These are phyloP conservation scores for Vombatus ursinus DNA, from an alignment of 2,113 vertebrate species.

Conservation along the genomic window DNA sequence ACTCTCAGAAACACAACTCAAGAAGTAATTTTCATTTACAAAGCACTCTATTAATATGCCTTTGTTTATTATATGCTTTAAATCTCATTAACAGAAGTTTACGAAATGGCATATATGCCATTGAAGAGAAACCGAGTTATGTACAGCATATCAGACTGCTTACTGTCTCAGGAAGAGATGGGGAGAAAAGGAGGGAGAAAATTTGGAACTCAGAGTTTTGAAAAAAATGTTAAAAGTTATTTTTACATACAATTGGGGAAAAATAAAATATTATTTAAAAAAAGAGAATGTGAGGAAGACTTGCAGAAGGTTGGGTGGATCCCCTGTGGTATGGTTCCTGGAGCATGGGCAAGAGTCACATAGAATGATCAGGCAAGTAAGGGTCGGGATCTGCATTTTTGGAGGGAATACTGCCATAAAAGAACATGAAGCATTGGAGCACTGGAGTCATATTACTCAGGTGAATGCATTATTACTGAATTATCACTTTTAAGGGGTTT, in stretches of 20 bases:
- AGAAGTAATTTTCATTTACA: neutral
- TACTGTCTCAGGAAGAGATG: no score
- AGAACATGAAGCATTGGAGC: neutral
- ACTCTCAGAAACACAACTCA: neutral
- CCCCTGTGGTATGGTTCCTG: neutral
- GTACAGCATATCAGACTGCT: no score
- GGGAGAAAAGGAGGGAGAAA: no score
- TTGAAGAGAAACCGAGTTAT: neutral
- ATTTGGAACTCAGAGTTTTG: no score
- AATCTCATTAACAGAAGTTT: neutral
- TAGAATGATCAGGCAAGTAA: neutral
- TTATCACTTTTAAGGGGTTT: neutral
- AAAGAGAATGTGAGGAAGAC: neutral
- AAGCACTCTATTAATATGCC: neutral
- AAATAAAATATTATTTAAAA: no score
- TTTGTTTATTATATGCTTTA: neutral
- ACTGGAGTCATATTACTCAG: neutral
- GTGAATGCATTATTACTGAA: neutral
- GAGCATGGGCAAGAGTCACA: neutral
- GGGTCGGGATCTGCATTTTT: neutral
- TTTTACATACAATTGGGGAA: no score
- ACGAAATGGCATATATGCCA: neutral
- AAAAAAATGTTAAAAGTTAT: no score
- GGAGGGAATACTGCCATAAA: neutral
- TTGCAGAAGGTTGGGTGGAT: neutral